These are phyloP conservation scores for Drosophila niveifrons DNA, from an alignment of 2,888 invertebrate species.

Conservation along the genomic window DNA sequence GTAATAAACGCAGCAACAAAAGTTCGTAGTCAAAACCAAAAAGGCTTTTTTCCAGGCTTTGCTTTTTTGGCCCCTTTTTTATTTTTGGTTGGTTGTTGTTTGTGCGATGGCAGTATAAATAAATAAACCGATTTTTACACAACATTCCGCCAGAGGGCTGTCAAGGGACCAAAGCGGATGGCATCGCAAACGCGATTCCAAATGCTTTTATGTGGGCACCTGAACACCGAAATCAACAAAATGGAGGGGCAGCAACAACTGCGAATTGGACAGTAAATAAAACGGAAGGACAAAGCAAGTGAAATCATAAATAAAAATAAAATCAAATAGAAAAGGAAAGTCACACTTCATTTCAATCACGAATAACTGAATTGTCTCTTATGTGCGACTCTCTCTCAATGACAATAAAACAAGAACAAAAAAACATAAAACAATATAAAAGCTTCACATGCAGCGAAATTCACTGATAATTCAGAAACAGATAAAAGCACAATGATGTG, in stretches of 20 bases:
- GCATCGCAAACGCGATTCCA: conserved; percentile 34
- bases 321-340: conserved; percentile 36
- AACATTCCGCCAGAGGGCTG: conserved; percentile 44
- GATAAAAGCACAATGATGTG: conserved; percentile 6
- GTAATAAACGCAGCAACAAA: conserved; percentile 36
- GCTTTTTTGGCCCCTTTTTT: conserved; percentile 24
- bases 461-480: neutral
- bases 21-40: conserved; percentile 21
- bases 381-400: conserved; percentile 23
- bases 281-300: conserved; percentile 54
- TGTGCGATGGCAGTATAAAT: conserved; percentile 54
- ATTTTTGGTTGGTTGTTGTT: too few relatives aligned
- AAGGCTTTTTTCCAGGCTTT: conserved; percentile 34
- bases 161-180: conserved; percentile 52
- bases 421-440: conserved; percentile 52
- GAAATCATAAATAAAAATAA: conserved; percentile 53
- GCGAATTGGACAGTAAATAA: conserved; percentile 33
- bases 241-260: conserved; percentile 30
- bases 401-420: conserved; percentile 44
- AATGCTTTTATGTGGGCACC: conserved; percentile 56
- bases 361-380: conserved; percentile 45
- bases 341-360: conserved; percentile 51
- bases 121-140: conserved; percentile 74
- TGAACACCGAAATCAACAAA: conserved; percentile 41
- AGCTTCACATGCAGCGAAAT: conserved; percentile 25